Percentiles rank a stretch among this genome's conserved stretches.
Evolutionary conservation across 2,113 vertebrate genomes (phyloP).

Genomic region (Ibidorhyncha struthersii): DNA sequence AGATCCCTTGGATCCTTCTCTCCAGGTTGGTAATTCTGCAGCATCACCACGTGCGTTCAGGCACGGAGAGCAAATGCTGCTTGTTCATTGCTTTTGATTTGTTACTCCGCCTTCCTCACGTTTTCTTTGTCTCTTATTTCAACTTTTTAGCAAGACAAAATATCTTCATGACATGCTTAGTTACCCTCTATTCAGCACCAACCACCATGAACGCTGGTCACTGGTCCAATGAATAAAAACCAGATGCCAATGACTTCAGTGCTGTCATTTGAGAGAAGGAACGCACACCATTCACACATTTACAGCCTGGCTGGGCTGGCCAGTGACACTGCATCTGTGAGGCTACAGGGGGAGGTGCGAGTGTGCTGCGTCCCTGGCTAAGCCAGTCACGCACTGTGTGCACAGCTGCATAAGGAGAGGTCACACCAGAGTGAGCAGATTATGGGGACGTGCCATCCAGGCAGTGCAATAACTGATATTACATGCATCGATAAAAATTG

Average conservation of each 20-base stretch:
- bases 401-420: neutral
- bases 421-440: neutral
- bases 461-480: neutral
- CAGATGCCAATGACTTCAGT: neutral
- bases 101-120: neutral
- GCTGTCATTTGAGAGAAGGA: neutral
- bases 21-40: neutral
- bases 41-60: neutral
- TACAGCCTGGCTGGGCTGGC: neutral
- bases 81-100: neutral
- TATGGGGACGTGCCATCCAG: neutral
- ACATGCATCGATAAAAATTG: neutral
- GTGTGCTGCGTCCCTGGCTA: neutral
- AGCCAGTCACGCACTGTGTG: rapidly evolving
- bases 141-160: neutral
- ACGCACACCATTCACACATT: neutral
- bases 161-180: rapidly evolving
- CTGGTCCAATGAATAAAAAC: neutral
- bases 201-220: rapidly evolving
- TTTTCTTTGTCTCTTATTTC: neutral
- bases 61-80: neutral
- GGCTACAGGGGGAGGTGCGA: neutral
- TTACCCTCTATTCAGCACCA: neutral
- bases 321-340: neutral
- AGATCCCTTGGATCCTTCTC: neutral